Base-by-base conservation (phyloP, 1,140 invertebrate genomes). In the Zaprionus davidi region DNA sequence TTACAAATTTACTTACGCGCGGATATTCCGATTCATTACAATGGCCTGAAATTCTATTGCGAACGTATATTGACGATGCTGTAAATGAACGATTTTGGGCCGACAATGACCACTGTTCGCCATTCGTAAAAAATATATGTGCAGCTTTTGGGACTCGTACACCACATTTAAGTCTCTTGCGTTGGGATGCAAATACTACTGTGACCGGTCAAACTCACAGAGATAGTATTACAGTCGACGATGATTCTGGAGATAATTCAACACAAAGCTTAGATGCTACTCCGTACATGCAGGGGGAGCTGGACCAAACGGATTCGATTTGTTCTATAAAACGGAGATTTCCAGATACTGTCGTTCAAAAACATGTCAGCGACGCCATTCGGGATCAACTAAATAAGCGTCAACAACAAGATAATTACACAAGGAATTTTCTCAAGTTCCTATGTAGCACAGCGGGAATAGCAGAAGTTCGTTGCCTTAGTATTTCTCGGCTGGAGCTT, bases 1-100 rank as follows among this genome's bases (percentile, higher is more conserved):
- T 97, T 38, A 96, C 97, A 64, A 98, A 98, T 94, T 94, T 99
- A 73, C 93, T 99, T 17, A 95, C 97, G 92, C 94, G 95, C 73
- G 97, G 96, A 13, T 98, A 96, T 93, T 94, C 95, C 49, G 97
- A 97, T 28, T 95, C 95, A 63, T 95, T 94, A 56, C 95, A 95
- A 69, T 97, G 97, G 97, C 96, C 97, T 5, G 96, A 97, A 79
- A 93, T 94, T 63, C 96, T 97, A 93, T 93, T 94, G 6, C 81
- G 98, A 95, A 94, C 98, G 0, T 99, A 98, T 91, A 95, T 99
- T 65, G 98, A 99, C 90, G 98, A 99, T 94, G 97, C 98, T 4
- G 92, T 98, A 1, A 97, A 97, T 58, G 98, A 99, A 83, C 93
- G 98, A 59, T 94, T 97, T 63, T 99, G 98, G 98, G 97, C 99